Percentiles rank a stretch among this genome's conserved stretches.
Evolutionary conservation across 2,888 invertebrate species (phyloP).

Genomic region (Torymus tubicola): DNA sequence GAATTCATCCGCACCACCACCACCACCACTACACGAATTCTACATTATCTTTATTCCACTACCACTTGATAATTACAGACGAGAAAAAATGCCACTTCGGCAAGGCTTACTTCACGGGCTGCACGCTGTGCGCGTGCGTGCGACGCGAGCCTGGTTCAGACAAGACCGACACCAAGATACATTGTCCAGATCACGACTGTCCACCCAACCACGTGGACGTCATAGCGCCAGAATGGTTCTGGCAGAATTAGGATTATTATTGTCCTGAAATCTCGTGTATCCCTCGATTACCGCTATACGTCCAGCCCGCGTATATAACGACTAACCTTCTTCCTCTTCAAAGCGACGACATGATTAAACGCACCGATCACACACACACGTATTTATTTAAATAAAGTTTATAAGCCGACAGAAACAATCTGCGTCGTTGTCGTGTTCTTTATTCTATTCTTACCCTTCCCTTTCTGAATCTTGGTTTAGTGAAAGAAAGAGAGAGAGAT

Average conservation of each 20-base stretch:
- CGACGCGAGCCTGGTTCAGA: neutral
- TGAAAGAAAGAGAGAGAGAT: no score
- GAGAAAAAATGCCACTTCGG: conserved; percentile 33
- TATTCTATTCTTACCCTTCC: neutral
- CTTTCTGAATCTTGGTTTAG: no score
- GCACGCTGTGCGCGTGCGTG: conserved; percentile 44
- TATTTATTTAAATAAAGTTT: conserved; percentile 44
- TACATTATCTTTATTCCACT: no score
- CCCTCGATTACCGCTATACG: no score
- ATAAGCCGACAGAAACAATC: conserved; percentile 40
- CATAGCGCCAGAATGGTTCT: conserved; percentile 34
- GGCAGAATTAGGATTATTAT: conserved; percentile 1
- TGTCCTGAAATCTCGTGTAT: neutral
- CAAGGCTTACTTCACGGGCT: conserved; percentile 43
- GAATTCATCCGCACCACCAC: no score
- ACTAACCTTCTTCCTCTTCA: no score
- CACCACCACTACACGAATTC: no score
- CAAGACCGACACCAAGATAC: conserved; percentile 24
- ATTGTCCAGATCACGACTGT: conserved; percentile 48
- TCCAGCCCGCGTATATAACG: no score
- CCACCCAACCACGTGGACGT: conserved; percentile 42
- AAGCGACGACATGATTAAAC: conserved; percentile 5
- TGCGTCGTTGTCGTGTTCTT: neutral
- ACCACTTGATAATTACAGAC: neutral
- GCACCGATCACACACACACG: conserved; percentile 27